Base-by-base conservation (phyloP, 2,113 vertebrate genomes). In the Ranitomeya variabilis region DNA sequence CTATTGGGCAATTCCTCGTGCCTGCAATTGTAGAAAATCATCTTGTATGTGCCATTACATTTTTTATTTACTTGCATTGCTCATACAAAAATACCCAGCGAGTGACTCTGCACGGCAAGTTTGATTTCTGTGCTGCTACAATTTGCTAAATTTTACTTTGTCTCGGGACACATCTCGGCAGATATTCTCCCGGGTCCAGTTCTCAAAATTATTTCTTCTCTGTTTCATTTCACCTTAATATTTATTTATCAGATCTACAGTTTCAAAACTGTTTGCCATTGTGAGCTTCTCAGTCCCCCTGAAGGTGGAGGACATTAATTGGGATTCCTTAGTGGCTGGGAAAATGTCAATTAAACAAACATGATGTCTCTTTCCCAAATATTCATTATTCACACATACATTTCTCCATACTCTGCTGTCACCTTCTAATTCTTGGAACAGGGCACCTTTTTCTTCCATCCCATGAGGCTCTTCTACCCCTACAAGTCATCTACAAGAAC, bases 341-440 rank as follows among this genome's bases (percentile, higher is more conserved):
- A 76, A 66, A 57, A 69, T 89, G 71, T 89, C 87, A 89, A 89
- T 89, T 89, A 89, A 85, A 89, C 71, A 85, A 89, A 79, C 54
- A 54, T 89, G 87, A 89, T 85, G 60, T 62, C 73, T 79, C 18
- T 55, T 23, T 69, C 82, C 59, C 82, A 89, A 89, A 89, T 89
- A 85, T 77, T 89, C 87, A 85, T 89, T 89, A 85, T 78, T 89
- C 62, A 55, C 81, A 89, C 81, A 79, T 89, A 85, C 51, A 69
- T 66, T 89, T 77, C 51, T 83, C 71, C 45, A 59, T 85, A 83
- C 62, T 66, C 11, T 45, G 81, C 82, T 85, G 81, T 89, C 82
- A 78, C 64, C 45, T 84, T 89, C 76, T 89, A 57, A 85, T 89
- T 83, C 59, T 66, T 77, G 76, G 80, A 66, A 83, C 57, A 78